These are phyloP conservation scores for Cheilosia grossa DNA, from an alignment of 2,888 invertebrate species.

Conservation along the genomic window DNA sequence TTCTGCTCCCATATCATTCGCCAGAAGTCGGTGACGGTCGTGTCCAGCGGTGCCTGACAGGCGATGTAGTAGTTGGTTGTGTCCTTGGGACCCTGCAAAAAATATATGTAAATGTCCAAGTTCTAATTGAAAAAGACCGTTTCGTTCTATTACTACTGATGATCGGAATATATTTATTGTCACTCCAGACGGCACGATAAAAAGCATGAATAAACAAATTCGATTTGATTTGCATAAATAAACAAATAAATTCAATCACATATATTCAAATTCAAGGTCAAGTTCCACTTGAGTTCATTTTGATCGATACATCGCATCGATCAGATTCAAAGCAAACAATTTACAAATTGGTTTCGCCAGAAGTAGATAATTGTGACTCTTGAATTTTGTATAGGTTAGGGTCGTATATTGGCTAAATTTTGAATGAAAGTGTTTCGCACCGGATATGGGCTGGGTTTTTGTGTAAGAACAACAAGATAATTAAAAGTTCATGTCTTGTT, in stretches of 20 bases:
- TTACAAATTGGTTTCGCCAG: background rate
- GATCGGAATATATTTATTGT: background rate
- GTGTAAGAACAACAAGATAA: too few species aligned
- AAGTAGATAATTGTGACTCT: background rate
- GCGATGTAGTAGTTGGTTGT: constrained; percentile 94
- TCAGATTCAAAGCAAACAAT: background rate
- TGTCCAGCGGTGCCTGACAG: constrained; percentile 94
- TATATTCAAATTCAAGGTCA: constrained; percentile 7
- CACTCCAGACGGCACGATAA: too few species aligned
- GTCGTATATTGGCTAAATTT: too few species aligned
- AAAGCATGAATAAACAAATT: background rate
- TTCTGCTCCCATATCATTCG: constrained; percentile 98
- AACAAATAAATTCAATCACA: constrained; percentile 18
- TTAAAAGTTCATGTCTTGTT: too few species aligned
- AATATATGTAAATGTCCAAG: background rate
- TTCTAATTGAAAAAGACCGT: background rate
- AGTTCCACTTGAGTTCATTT: constrained; percentile 42
- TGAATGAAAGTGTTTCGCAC: too few species aligned
- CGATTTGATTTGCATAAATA: constrained; percentile 13
- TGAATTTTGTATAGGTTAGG: background rate
- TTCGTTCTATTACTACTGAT: too few species aligned
- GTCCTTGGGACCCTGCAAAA: constrained; percentile 91
- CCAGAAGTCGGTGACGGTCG: constrained; percentile 96
- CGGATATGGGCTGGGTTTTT: too few species aligned
- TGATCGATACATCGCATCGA: background rate